Evolutionary conservation across 1,140 invertebrate species (phyloP), one percentile per base, ranked within the genome.

Genomic region (Eupeodes corollae): DNA sequence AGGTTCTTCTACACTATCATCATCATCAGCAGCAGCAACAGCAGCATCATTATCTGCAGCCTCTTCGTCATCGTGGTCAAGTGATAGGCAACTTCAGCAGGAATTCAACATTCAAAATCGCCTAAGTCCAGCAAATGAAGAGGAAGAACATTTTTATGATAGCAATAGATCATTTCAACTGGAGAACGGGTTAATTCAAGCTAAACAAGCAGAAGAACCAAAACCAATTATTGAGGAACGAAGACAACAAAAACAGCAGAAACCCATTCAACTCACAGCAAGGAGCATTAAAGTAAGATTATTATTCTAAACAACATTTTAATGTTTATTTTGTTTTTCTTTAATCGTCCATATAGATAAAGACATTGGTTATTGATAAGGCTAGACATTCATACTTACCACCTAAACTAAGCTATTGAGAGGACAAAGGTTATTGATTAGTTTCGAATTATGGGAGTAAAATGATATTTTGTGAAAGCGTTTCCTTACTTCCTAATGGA

Each of bases 111-210:
- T 26, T 39, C 50, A 44, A 46, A 56, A 42, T 46, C 47, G 26
- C 34, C 38, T 66, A 16, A 63, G 62, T 52, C 62, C 62, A 47
- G 62, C 63, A 42, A 52, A 59, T 40, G 63, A 66, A 53, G 63
- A 65, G 52, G 57, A 59, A 54, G 63, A 65, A 42, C 47, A 44
- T 43, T 26, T 26, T 26, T 43, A 40, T 16, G 34, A 40, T 19
- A 52, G 44, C 39, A 52, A 48, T 45, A 32, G 58, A 40, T 59
- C 59, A 37, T 55, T 61, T 52, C 55, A 47, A 47, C 40, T 37
- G 40, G 34, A 48, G 32, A 33, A 42, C 34, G 41, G 21, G 42
- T 31, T 35, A 38, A 37, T 16, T 38, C 44, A 35, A 43, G 21
- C 12, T 16, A 21, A 44, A 14, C 18, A n/a, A 31, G 18, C 34